A percentile compares a stretch with the other conserved stretches of the same genome.
Evolutionary conservation across 1,140 invertebrate species (phyloP).

Genomic region (Mesaphorura yosii): DNA sequence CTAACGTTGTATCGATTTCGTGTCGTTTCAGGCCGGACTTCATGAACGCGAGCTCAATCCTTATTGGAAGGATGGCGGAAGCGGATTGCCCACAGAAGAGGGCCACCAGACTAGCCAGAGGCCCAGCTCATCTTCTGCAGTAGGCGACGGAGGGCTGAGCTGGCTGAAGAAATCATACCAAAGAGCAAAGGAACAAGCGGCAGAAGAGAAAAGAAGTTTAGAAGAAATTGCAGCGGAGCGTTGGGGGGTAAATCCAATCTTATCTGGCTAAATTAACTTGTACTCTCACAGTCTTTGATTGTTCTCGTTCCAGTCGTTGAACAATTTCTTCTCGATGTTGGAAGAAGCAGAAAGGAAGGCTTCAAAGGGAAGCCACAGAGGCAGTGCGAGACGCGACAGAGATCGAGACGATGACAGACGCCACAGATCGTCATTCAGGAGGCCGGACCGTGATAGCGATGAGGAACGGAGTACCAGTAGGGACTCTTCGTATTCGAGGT

Average conservation of each 20-base stretch:
- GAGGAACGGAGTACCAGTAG: constrained; percentile 1
- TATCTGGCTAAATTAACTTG: neutral
- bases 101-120: constrained; percentile 30
- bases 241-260: constrained; percentile 46
- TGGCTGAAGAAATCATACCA: constrained; percentile 49
- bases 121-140: constrained; percentile 9
- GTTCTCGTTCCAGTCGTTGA: constrained; percentile 41
- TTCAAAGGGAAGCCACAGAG: constrained; percentile 4
- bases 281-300: constrained; percentile 1
- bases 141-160: constrained; percentile 39
- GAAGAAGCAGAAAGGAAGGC: constrained; percentile 39
- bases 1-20: neutral
- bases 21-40: constrained; percentile 48
- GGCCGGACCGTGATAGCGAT: neutral
- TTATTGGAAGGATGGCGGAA: constrained; percentile 80
- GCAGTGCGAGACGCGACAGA: neutral
- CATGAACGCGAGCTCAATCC: constrained; percentile 73
- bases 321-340: constrained; percentile 42
- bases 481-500: neutral
- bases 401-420: neutral
- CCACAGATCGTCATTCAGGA: neutral
- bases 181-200: constrained; percentile 47
- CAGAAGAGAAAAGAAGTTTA: constrained; percentile 42
- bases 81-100: constrained; percentile 51
- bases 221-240: constrained; percentile 50